Evolutionary conservation across 37 sponge, comb jelly and placozoan species (phyloP).

Genomic region (Aplysina aerophoba): DNA sequence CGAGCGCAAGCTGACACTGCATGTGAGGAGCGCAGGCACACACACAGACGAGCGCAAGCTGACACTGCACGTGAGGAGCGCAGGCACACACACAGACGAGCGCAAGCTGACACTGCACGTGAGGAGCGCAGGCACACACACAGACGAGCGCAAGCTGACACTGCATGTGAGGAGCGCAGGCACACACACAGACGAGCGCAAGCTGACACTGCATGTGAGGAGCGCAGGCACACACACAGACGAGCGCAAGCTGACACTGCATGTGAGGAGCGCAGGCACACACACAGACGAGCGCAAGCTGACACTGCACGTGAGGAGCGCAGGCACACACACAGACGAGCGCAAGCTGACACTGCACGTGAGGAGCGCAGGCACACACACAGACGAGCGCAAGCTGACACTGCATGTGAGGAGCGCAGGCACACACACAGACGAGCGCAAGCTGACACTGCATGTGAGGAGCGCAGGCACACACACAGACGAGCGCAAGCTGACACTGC

Average conservation of each 20-base stretch:
- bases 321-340: neutral
- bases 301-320: too few species aligned
- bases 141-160: neutral
- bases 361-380: neutral
- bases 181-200: neutral
- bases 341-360: too few species aligned
- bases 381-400: neutral
- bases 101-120: neutral
- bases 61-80: neutral
- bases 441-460: too few species aligned
- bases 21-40: neutral
- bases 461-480: neutral
- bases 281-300: neutral
- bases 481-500: too few species aligned
- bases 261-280: neutral
- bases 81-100: neutral
- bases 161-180: too few species aligned
- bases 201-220: neutral
- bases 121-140: neutral
- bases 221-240: neutral
- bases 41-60: neutral
- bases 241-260: neutral
- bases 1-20: too few species aligned
- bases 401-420: too few species aligned
- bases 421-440: neutral